Evolutionary conservation across 2,113 vertebrate species (phyloP), one percentile per base, ranked within the genome.

Genomic region (Engraulis encrasicolus): DNA sequence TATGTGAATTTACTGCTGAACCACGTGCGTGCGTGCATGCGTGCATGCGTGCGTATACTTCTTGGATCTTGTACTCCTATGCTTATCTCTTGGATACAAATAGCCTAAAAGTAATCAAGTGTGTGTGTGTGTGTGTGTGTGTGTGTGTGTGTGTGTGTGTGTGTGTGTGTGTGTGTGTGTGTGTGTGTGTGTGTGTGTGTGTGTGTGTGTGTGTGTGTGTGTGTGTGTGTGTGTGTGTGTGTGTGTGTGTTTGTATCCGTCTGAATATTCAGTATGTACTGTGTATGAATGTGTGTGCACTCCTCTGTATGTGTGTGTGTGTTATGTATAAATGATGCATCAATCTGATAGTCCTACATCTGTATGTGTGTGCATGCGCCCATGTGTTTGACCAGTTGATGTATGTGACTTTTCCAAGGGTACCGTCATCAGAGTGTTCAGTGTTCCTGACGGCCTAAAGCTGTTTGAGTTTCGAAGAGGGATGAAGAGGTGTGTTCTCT

Each of bases 361-460:
- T 74, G 66, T 71, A 12, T 74, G 66, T 31, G 66, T 17, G 66
- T 71, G 12, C 34, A 14, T 74, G 31, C 17, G 27, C 17, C 12
- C 6, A 31, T 31, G 66, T 18, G 27, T 74, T 11, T 36, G 66
- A 11, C 6, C 77, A 34, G 6, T 19, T 50, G 14, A 9, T 23
- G 20, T 18, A 12, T 85, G 12, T 89, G 74, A 87, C 50, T n/a
- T 48, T 1, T 1, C 37, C 93, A 99, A 99, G 98, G 98, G 98
- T 83, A 99, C 98, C 0, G 98, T 99, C 82, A 98, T 99, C 88
- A 95, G 98, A 85, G 98, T 99, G 38, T 99, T 99, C 94, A 96
- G 95, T 37, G 85, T 96, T 83, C 97, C 98, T 7, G 97, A 97
- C 1, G 98, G 98, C 89, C 95, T 96, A 87, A 97, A 92, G 80